phyloP scores from a whole-genome alignment of 2,888 invertebrate species.

The Cactoblastis cactorum region DNA sequence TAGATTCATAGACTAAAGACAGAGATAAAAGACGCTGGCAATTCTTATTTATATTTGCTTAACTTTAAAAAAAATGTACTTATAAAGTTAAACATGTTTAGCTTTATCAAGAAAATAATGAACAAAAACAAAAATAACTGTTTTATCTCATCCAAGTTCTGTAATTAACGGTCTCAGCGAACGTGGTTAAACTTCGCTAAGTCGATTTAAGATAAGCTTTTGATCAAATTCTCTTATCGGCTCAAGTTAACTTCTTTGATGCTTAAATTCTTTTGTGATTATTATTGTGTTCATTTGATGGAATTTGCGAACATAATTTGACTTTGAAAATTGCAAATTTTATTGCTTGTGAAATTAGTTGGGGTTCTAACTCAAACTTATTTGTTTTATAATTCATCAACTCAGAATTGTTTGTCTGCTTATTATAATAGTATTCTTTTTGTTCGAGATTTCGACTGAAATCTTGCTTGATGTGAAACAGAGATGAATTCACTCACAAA shows the following conservation, averaged over 20 bases:
- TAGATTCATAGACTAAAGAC: no score
- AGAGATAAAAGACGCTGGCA: no score
- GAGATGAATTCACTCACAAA: no score
- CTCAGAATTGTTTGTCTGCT: no score
- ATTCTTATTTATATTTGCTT: no score
- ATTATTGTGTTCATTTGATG: background rate
- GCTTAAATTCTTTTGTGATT: conserved; percentile 7
- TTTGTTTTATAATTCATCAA: no score
- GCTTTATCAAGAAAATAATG: background rate
- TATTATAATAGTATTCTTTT: no score
- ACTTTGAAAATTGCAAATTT: background rate
- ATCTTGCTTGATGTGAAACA: no score
- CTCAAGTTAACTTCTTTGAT: conserved; percentile 11
- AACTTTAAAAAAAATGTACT: no score
- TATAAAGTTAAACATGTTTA: background rate
- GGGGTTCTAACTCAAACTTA: background rate
- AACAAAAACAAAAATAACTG: conserved; percentile 10
- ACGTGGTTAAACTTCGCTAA: conserved; percentile 20
- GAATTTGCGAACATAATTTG: background rate
- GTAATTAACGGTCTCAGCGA: conserved; percentile 7
- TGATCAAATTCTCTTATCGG: conserved; percentile 25
- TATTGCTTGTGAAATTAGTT: background rate
- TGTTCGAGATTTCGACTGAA: no score
- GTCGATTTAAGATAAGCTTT: conserved; percentile 27
- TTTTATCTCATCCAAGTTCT: conserved; percentile 9